Evolutionary conservation across 2,888 invertebrate genomes (phyloP).

Genomic region (Spisula solida): DNA sequence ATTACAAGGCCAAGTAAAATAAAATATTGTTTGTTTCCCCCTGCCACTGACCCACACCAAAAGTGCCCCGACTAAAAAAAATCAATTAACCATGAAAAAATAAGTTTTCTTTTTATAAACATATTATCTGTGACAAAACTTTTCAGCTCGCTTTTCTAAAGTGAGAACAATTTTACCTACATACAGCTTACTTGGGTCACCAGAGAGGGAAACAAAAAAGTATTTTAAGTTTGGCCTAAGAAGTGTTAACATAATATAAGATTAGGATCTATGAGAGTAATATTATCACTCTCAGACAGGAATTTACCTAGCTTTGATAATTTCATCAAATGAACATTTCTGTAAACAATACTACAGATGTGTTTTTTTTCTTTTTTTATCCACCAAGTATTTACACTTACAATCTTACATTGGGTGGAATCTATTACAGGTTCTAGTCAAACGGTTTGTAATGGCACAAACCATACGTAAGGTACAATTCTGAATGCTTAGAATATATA

Average conservation of each 20-base stretch:
- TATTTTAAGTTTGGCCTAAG: too few relatives aligned
- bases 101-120: too few relatives aligned
- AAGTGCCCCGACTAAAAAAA: too few relatives aligned
- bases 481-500: background rate
- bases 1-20: background rate
- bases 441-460: background rate
- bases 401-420: background rate
- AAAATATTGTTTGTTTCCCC: too few relatives aligned
- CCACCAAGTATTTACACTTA: background rate
- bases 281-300: background rate
- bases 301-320: background rate
- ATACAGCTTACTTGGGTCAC: too few relatives aligned
- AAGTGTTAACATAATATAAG: background rate
- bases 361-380: background rate
- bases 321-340: constrained; percentile 3
- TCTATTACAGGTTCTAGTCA: background rate
- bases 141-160: too few relatives aligned
- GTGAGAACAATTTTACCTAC: too few relatives aligned
- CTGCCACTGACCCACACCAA: too few relatives aligned
- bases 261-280: background rate
- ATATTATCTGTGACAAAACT: too few relatives aligned
- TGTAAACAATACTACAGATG: constrained; percentile 11
- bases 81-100: too few relatives aligned
- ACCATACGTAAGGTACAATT: background rate
- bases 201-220: too few relatives aligned